Evolutionary conservation across 2,888 invertebrate genomes (phyloP), one percentile per base, ranked within the genome.

Genomic region (Phengaris arion): DNA sequence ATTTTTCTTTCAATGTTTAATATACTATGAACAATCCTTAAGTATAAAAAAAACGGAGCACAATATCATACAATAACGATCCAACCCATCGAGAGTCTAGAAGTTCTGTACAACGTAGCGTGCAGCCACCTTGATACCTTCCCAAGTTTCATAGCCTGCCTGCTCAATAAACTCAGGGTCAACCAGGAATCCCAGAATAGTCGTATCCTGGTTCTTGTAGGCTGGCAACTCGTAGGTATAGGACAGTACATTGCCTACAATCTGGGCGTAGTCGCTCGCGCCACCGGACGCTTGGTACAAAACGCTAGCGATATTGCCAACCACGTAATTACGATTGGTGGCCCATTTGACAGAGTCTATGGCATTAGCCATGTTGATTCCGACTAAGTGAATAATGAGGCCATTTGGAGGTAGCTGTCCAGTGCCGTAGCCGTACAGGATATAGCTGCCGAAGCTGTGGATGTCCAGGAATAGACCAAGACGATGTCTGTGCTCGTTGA

Each of bases 361-460:
- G 13, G 92, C 88, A 75, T 88, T 84, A 1, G 91, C 91, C 85
- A 93, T 92, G 64, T 82, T 79, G 0, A 91, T 86, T 7, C 87
- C 94, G 0, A 90, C 83, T 0, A 83, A 70, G 54, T 92, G 86
- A 0, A 95, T 80, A n/a, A 85, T 83, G 0, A 91, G 82, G 46
- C 87, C 91, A 78, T 95, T 94, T 0, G 89, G 87, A 13, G 94
- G 95, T 76, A 94, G 83, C 0, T 86, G 86, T 64, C 89, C 88
- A 15, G 83, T 84, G 0, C 90, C 92, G 54, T 81, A 92, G 0
- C 89, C 91, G 57, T 81, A 92, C 0, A 92, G 82, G 52, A 96
- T 85, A 85, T 94, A 95, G 80, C 95, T 94, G 48, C 97, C 97
- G 82, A 95, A 97, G 15, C 97, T 96, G 85, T 98, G 98, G 57